Conservation (phyloP, 2,888 invertebrate genomes). For the Brenthis daphne region DNA sequence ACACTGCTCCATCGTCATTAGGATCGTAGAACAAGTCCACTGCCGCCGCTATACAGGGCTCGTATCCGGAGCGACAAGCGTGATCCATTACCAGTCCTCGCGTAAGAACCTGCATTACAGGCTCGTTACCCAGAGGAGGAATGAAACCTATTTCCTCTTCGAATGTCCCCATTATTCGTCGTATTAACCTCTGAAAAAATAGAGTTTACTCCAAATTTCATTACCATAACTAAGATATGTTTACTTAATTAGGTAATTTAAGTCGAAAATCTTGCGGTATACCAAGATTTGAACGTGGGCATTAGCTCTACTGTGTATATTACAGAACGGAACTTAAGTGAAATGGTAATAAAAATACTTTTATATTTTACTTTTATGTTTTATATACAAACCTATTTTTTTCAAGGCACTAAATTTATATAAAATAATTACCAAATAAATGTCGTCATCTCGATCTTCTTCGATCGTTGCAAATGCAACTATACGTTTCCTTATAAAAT, state of each 20-base stretch:
- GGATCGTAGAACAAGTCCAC: conserved; percentile 70
- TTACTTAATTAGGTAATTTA: too few relatives aligned
- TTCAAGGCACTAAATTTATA: background rate
- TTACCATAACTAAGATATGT: too few relatives aligned
- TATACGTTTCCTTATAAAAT: conserved; percentile 64
- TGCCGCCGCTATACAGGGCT: conserved; percentile 71
- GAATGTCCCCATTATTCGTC: conserved; percentile 56
- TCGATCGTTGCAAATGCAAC: conserved; percentile 51
- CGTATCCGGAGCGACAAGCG: conserved; percentile 65
- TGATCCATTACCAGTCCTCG: conserved; percentile 75
- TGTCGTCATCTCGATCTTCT: conserved; percentile 63
- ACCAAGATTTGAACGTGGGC: too few relatives aligned
- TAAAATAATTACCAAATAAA: conserved; percentile 60
- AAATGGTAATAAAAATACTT: background rate
- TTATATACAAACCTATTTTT: background rate
- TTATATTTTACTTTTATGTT: too few relatives aligned
- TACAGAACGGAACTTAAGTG: too few relatives aligned
- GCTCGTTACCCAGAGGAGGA: conserved; percentile 57
- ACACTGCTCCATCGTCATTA: conserved; percentile 57
- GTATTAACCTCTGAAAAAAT: conserved; percentile 62
- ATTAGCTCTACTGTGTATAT: too few relatives aligned
- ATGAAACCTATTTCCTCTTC: conserved; percentile 62
- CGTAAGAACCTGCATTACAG: conserved; percentile 61
- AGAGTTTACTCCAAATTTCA: too few relatives aligned
- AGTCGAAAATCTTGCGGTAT: too few relatives aligned